Conservation (phyloP, 2,113 vertebrate species). For the Pogona vitticeps region DNA sequence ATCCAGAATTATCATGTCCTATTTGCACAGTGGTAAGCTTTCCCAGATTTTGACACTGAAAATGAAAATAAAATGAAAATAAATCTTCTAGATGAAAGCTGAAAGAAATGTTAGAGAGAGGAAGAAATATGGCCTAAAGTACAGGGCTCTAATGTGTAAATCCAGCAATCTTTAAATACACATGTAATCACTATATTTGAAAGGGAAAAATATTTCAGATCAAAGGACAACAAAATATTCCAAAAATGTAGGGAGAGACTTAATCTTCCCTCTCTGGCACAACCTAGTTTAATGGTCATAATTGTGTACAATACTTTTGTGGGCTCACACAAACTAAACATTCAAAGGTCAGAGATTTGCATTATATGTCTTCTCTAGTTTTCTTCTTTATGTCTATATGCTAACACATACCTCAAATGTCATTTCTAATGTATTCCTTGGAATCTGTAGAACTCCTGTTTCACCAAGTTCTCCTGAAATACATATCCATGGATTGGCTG, state of each 20-base stretch:
- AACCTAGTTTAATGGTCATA: neutral
- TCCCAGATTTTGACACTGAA: conserved; percentile 96
- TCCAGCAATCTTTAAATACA: neutral
- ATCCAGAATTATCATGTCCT: conserved; percentile 96
- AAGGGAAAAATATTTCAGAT: neutral
- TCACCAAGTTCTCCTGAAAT: conserved; percentile 95
- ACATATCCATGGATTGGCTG: conserved; percentile 98
- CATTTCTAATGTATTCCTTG: conserved; percentile 93
- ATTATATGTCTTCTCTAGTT: neutral
- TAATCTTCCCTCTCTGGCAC: neutral
- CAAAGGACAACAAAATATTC: neutral
- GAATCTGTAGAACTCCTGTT: conserved; percentile 93
- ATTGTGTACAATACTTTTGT: neutral
- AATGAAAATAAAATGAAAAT: conserved; percentile 37
- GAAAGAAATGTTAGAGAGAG: neutral
- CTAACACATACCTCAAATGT: conserved; percentile 90
- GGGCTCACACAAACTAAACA: neutral
- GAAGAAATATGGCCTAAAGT: neutral
- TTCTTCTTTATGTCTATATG: neutral
- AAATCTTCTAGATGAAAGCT: conserved; percentile 29
- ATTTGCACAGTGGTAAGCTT: conserved; percentile 98
- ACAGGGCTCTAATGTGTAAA: neutral
- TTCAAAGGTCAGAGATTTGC: neutral
- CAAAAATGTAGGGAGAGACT: neutral
- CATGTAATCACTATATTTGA: neutral